Evolutionary conservation across 1,140 invertebrate genomes (phyloP).

Genomic region (Papilio helenus): DNA sequence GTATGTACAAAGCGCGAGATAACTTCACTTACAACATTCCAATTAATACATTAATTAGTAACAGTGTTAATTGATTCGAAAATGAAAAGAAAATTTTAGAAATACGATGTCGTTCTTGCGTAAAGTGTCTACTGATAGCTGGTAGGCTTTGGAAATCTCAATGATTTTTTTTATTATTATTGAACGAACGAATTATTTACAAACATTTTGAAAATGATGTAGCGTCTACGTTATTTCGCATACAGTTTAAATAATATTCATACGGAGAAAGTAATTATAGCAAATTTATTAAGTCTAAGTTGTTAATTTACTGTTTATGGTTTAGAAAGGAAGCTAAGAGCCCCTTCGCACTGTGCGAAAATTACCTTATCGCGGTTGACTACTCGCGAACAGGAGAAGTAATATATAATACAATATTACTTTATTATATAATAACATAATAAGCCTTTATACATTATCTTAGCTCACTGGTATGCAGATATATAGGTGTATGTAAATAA

Average conservation of each 20-base stretch:
- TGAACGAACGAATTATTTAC: too few species aligned
- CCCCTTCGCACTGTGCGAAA: too few species aligned
- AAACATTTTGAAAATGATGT: too few species aligned
- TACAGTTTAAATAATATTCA: background rate
- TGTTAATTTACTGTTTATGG: background rate
- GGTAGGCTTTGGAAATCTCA: background rate
- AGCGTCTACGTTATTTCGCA: too few species aligned
- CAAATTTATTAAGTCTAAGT: background rate
- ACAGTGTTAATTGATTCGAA: background rate
- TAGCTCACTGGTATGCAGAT: background rate
- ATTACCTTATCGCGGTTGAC: too few species aligned
- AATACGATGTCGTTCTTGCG: background rate
- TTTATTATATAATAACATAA: background rate
- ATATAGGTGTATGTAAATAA: background rate
- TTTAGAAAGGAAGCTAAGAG: background rate
- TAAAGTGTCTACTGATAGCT: background rate
- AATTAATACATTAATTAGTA: conserved; percentile 32
- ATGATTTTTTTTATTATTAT: background rate
- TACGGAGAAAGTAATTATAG: background rate
- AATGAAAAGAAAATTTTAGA: background rate
- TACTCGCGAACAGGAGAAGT: background rate
- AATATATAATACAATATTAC: too few species aligned
- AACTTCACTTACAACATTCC: conserved; percentile 36
- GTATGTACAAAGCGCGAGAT: conserved; percentile 34
- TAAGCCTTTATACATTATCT: background rate